A percentile compares a stretch with the other conserved stretches of the same genome.
Evolutionary conservation across 2,113 vertebrate species (phyloP).

Genomic region (Hypomesus transpacificus): DNA sequence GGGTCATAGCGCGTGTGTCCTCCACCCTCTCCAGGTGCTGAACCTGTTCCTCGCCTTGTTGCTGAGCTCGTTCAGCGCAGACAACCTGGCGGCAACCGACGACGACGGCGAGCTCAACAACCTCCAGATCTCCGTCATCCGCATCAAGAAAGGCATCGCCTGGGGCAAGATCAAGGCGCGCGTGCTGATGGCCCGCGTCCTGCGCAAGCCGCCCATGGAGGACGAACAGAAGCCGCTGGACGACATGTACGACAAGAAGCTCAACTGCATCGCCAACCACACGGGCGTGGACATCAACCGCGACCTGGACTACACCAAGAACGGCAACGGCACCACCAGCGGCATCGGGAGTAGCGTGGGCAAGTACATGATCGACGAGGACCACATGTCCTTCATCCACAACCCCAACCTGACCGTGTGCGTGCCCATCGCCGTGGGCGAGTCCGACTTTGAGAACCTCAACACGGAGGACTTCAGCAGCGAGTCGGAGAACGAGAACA

Average conservation of each 20-base stretch:
- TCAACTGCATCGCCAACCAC: slow-evolving; percentile 93
- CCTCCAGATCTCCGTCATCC: slow-evolving; percentile 91
- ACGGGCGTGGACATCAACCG: slow-evolving; percentile 90
- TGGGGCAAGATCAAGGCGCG: slow-evolving; percentile 81
- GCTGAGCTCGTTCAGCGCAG: slow-evolving; percentile 97
- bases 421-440: slow-evolving; percentile 93
- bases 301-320: slow-evolving; percentile 90
- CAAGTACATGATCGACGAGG: slow-evolving; percentile 97
- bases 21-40: slow-evolving; percentile 76
- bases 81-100: slow-evolving; percentile 92
- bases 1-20: background rate
- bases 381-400: slow-evolving; percentile 98
- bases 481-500: slow-evolving; percentile 91
- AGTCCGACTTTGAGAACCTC: slow-evolving; percentile 96
- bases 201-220: slow-evolving; percentile 82
- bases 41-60: slow-evolving; percentile 95
- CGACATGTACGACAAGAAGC: slow-evolving; percentile 90
- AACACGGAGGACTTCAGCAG: slow-evolving; percentile 98
- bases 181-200: slow-evolving; percentile 79
- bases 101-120: slow-evolving; percentile 99
- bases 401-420: slow-evolving; percentile 97
- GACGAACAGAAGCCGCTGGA: slow-evolving; percentile 94
- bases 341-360: slow-evolving; percentile 98
- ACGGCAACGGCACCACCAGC: slow-evolving; percentile 95
- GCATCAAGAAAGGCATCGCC: slow-evolving; percentile 91